These are phyloP conservation scores for Troides helena DNA, from an alignment of 2,888 invertebrate genomes.

Conservation along the genomic window DNA sequence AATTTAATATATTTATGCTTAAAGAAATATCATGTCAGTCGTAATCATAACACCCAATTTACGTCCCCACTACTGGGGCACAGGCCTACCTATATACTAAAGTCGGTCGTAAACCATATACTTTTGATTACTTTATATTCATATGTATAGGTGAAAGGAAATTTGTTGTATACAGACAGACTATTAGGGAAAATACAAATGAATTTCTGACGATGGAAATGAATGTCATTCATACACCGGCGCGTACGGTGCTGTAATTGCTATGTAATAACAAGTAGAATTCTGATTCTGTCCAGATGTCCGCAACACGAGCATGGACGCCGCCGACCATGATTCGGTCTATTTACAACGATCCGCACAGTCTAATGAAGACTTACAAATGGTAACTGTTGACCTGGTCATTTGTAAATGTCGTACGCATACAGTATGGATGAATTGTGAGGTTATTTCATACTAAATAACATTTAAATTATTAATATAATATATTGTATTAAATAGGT, in stretches of 20 bases:
- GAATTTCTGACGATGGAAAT: not conserved
- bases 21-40: too few species aligned
- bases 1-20: too few species aligned
- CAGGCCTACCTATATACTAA: too few species aligned
- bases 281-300: conserved; percentile 52
- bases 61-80: too few species aligned
- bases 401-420: conserved; percentile 28
- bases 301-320: conserved; percentile 37
- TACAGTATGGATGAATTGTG: conserved; percentile 15
- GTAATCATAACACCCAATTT: too few species aligned
- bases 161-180: too few species aligned
- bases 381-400: conserved; percentile 26
- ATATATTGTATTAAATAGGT: not conserved
- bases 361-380: conserved; percentile 30
- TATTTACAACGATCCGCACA: conserved; percentile 27
- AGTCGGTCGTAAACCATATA: too few species aligned
- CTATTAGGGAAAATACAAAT: too few species aligned
- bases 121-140: too few species aligned
- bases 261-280: conserved; percentile 43
- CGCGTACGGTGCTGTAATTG: conserved; percentile 41
- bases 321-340: conserved; percentile 22
- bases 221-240: conserved; percentile 31
- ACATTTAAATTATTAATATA: conserved; percentile 18
- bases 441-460: conserved; percentile 25
- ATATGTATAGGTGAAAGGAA: too few species aligned